Evolutionary conservation across 2,113 vertebrate species (phyloP), one percentile per base, ranked within the genome.

Genomic region (Tretioscincus oriximinensis): DNA sequence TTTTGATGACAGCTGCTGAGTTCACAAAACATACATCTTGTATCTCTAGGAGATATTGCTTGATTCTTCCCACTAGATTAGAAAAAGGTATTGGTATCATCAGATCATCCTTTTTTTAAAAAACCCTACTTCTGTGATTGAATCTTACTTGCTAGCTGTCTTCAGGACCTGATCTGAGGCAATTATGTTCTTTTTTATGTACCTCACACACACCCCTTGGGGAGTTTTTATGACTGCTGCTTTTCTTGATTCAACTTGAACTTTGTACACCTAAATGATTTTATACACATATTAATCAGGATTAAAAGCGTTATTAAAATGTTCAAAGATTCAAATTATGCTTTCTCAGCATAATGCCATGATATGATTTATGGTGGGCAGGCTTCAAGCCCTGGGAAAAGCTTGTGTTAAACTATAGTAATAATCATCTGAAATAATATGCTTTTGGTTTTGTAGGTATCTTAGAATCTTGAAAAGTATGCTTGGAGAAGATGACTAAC

Each of bases 381-480:
- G n/a, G 12, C 28, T 29, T 49, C 69, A 1, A 73, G 18, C n/a
- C 35, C 69, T 76, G 54, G 80, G 80, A 70, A 76, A 82, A 49
- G 21, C n/a, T 82, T 12, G 35, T 70, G 29, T 24, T 45, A 31
- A 70, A 69, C 54, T 70, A 61, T 76, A 70, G 21, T 76, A 61
- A 76, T 70, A 76, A 28, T 49, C 22, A 28, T 49, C 22, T 28
- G 21, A 76, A 49, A 82, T 76, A 76, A 76, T 61, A 49, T 6
- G 22, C 28, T 18, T 69, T 61, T 7, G 26, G 54, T 14, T 81
- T 69, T 76, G n/a, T 70, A 45, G 73, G 51, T 69, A 18, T 68
- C 24, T 76, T 76, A 58, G 66, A 47, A 70, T 76, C 76, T 76
- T 61, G 68, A 72, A n/a, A 81, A 65, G 45, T 54, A 7, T 75